These are phyloP conservation scores for Myopa tessellatipennis DNA, from an alignment of 2,888 invertebrate genomes.

Conservation along the genomic window DNA sequence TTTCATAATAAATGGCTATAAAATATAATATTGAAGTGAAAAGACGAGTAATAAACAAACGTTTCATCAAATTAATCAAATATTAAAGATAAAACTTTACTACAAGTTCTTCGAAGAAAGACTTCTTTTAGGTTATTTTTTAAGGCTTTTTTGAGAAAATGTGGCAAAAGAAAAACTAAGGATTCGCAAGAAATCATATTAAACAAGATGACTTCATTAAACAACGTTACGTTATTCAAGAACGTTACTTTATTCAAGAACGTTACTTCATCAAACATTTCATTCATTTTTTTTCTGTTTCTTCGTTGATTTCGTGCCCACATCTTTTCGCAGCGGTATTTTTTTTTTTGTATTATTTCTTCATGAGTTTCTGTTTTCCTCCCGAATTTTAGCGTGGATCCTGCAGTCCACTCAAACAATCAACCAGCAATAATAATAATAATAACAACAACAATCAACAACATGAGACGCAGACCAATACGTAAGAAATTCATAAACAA, in stretches of 20 bases:
- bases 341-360: conserved; percentile 11
- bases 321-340: not conserved
- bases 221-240: no score
- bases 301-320: conserved; percentile 29
- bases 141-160: no score
- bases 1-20: not conserved
- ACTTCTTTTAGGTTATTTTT: no score
- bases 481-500: conserved; percentile 56
- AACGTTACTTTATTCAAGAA: no score
- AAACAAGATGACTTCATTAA: no score
- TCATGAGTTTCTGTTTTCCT: not conserved
- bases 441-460: conserved; percentile 18
- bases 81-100: not conserved
- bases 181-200: no score
- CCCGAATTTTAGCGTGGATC: conserved; percentile 11
- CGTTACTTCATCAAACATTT: no score
- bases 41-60: not conserved
- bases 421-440: not conserved
- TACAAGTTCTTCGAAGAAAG: no score
- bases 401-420: not conserved
- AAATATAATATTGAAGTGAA: not conserved
- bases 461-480: conserved; percentile 58
- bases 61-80: not conserved
- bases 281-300: not conserved
- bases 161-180: no score